phyloP scores from a whole-genome alignment of 2,113 vertebrate species.

The Loxodonta africana region DNA sequence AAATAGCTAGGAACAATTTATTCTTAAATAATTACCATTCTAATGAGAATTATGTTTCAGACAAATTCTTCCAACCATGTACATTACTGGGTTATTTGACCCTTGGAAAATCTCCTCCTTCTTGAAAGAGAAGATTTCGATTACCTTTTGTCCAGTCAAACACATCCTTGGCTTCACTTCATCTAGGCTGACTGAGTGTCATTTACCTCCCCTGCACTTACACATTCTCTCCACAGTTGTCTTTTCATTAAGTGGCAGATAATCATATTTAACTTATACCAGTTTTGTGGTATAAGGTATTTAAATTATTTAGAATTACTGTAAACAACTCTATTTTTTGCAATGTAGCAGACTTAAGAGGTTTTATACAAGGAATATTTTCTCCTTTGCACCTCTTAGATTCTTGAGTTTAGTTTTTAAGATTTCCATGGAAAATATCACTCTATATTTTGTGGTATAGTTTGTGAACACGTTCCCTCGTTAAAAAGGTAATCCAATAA shows the following conservation, averaged over 20 bases:
- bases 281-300: not conserved
- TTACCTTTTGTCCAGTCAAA: not conserved
- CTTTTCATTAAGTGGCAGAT: not conserved
- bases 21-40: slow-evolving; percentile 16
- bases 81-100: not conserved
- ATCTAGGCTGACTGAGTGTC: not conserved
- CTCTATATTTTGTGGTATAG: too few relatives aligned
- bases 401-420: not conserved
- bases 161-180: not conserved
- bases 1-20: not conserved
- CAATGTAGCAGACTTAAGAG: not conserved
- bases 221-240: not conserved
- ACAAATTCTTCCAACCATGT: not conserved
- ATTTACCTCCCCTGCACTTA: not conserved
- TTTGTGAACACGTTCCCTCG: not conserved
- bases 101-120: not conserved
- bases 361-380: not conserved
- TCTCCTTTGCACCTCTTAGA: not conserved
- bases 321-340: not conserved
- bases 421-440: not conserved
- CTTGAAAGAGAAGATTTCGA: not conserved
- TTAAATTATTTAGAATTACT: not conserved
- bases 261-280: not conserved
- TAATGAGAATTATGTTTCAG: slow-evolving; percentile 18
- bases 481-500: too few relatives aligned